These are phyloP conservation scores for Mesoligia furuncula DNA, from an alignment of 2,888 invertebrate species.

Conservation along the genomic window DNA sequence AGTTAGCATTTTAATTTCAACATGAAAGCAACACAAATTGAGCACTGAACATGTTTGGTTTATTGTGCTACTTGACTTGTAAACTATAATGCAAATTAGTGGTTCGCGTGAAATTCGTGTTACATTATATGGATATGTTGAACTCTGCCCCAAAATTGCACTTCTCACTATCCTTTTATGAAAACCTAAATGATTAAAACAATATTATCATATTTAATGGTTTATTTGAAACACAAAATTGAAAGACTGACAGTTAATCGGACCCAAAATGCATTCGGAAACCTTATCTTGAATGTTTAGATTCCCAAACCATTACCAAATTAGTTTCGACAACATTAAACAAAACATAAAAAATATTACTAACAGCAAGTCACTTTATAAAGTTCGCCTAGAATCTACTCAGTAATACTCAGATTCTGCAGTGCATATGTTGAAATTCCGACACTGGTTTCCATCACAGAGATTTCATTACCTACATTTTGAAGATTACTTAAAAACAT, in stretches of 20 bases:
- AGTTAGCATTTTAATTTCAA: background rate
- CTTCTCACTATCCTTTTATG: background rate
- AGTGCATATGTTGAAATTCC: constrained; percentile 83
- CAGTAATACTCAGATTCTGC: constrained; percentile 88
- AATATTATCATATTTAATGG: constrained; percentile 80
- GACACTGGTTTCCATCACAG: constrained; percentile 88
- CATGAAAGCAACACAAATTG: background rate
- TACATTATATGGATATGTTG: background rate
- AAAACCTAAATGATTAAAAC: constrained; percentile 30
- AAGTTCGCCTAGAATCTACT: constrained; percentile 85
- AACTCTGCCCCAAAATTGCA: background rate
- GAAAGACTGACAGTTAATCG: constrained; percentile 88
- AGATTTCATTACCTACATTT: constrained; percentile 85
- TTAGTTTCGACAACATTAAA: constrained; percentile 89
- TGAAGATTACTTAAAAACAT: constrained; percentile 85
- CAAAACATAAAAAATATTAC: constrained; percentile 88
- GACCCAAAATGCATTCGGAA: constrained; percentile 86
- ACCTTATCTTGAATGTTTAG: constrained; percentile 77
- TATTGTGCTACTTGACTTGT: background rate
- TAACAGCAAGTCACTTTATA: constrained; percentile 87
- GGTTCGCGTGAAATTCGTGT: background rate
- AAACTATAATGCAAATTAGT: background rate
- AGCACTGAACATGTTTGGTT: background rate
- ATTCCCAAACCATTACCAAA: constrained; percentile 86
- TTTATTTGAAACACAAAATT: constrained; percentile 90